Evolutionary conservation across 2,797 vertebrate species (phyloP).

Genomic region (Pangasius djambal): DNA sequence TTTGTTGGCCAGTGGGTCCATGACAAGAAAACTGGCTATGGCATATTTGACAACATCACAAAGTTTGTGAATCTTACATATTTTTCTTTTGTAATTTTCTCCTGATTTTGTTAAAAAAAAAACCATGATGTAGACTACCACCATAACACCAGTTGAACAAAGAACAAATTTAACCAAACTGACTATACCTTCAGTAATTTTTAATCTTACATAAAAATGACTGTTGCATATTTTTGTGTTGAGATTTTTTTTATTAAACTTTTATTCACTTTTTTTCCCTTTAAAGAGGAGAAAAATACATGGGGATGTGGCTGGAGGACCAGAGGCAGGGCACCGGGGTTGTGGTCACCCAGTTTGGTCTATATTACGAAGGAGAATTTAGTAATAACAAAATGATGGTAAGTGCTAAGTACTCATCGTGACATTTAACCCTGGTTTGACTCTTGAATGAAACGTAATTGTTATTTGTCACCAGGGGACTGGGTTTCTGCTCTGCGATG

Average conservation of each 20-base stretch:
- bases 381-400: constrained; percentile 94
- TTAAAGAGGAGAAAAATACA: constrained; percentile 92
- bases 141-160: neutral
- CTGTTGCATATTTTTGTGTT: neutral
- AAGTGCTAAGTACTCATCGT: constrained; percentile 63
- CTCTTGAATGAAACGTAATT: neutral
- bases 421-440: neutral
- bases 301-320: constrained; percentile 94
- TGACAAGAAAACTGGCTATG: constrained; percentile 92
- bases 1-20: constrained; percentile 95
- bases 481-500: constrained; percentile 90
- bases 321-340: constrained; percentile 86
- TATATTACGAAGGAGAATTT: constrained; percentile 93
- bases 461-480: constrained; percentile 74
- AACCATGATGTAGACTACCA: neutral
- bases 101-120: neutral
- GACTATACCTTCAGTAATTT: neutral
- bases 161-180: neutral
- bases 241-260: neutral
- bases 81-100: too few relatives aligned
- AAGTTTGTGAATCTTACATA: constrained; percentile 71
- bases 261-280: neutral
- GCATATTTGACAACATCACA: constrained; percentile 93
- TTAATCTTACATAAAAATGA: neutral
- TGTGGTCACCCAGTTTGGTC: constrained; percentile 90